These are phyloP conservation scores for Drosophila ercepeae DNA, from an alignment of 1,140 invertebrate species.

Conservation along the genomic window DNA sequence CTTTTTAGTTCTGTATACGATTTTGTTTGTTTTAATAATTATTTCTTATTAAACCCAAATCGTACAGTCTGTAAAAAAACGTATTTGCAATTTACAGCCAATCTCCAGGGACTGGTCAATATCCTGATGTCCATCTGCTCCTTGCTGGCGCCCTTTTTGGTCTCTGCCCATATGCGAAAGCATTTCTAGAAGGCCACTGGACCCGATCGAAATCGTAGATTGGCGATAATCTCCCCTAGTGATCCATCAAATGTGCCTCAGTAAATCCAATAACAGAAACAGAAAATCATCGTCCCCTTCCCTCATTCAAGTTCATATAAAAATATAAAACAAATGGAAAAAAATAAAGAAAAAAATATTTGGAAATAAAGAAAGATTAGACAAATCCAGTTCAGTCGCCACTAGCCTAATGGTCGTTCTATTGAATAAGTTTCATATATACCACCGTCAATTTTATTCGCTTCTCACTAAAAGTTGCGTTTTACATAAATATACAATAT, in stretches of 20 bases:
- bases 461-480: conserved; percentile 77
- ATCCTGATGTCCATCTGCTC: conserved; percentile 52
- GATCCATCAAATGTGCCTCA: conserved; percentile 78
- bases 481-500: conserved; percentile 44
- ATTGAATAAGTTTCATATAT: conserved; percentile 76
- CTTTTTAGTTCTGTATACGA: no score
- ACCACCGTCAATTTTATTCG: conserved; percentile 80
- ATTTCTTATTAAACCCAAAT: not conserved
- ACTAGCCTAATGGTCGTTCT: conserved; percentile 63
- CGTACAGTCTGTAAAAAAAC: not conserved
- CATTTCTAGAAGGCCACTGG: conserved; percentile 58
- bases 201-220: conserved; percentile 22
- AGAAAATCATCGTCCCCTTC: conserved; percentile 25
- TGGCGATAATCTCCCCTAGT: conserved; percentile 64
- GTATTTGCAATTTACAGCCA: conserved; percentile 33
- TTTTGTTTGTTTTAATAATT: not conserved
- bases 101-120: conserved; percentile 48
- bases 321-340: not conserved
- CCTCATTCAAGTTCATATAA: conserved; percentile 9
- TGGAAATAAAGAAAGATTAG: conserved; percentile 13
- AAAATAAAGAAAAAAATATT: not conserved
- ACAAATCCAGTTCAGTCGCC: conserved; percentile 19
- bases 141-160: conserved; percentile 57
- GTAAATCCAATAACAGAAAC: conserved; percentile 49
- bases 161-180: conserved; percentile 62